phyloP scores from a whole-genome alignment of 2,113 vertebrate genomes.

The Strix aluco region DNA sequence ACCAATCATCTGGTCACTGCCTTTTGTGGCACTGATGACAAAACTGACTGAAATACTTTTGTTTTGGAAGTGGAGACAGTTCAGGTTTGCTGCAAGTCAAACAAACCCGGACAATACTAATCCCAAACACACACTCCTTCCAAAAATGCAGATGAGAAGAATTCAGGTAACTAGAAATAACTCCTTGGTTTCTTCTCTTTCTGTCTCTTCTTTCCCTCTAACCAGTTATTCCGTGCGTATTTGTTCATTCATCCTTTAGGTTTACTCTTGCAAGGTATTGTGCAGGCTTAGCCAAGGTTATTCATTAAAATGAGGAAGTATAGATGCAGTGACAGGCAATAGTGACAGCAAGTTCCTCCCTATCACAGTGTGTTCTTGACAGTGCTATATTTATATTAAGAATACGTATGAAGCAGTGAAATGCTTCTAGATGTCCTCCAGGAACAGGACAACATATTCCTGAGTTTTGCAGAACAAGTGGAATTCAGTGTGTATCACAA shows the following conservation, averaged over 20 bases:
- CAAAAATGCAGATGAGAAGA: neutral
- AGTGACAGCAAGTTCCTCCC: accelerated
- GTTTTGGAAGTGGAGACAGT: neutral
- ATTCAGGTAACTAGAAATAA: neutral
- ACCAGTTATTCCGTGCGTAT: neutral
- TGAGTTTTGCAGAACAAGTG: neutral
- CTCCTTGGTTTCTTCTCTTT: neutral
- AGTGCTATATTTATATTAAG: neutral
- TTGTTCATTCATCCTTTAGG: neutral
- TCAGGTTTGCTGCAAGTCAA: neutral
- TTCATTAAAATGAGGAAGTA: neutral
- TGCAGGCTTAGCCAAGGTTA: neutral
- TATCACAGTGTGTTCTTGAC: neutral
- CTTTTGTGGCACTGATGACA: neutral
- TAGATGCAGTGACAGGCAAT: neutral
- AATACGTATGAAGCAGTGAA: neutral
- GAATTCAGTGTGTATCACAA: neutral
- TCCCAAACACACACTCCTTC: neutral
- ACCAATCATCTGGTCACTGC: neutral
- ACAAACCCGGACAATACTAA: accelerated
- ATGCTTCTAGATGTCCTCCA: neutral
- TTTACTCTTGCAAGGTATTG: neutral
- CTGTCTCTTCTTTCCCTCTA: neutral
- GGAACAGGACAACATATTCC: neutral
- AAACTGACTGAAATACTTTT: neutral